Base-by-base conservation (phyloP, 2,888 invertebrate genomes). In the Meliscaeva auricollis region DNA sequence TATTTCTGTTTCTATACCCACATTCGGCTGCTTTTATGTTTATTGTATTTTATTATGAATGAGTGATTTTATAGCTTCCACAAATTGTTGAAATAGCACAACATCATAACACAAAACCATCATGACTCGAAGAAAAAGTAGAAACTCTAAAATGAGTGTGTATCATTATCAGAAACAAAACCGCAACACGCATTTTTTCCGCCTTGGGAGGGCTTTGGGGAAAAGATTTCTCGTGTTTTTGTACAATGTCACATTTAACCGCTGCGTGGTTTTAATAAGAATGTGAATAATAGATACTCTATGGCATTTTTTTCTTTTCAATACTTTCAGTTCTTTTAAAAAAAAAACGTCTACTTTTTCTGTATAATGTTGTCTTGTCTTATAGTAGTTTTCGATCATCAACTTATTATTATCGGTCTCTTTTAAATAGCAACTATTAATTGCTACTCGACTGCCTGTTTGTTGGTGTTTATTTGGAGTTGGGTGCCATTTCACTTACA, bases 31-130 rank as follows among this genome's bases (percentile, higher is more conserved):
- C 38, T 46, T 68, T 62, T 62, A 62, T 32, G 35, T 78, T 75
- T 74, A 46, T 54, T 70, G 48, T 73, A 15, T 56, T 46, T 26
- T 2, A 46, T 50, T 74, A 73, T 48, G 60, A 82, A 69, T 41
- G 81, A 60, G 44, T 72, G 66, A 72, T 66, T 72, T 76, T 70
- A 76, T 68, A 41, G 48, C 41, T 60, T 73, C 69, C 62, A 52
- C 38, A 56, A 32, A 62, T 44, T 38, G 56, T 44, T 44, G 50
- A 54, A 26, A 60, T 46, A 60, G 72, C 68, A 73, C 4, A 32
- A 32, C 35, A 78, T 77, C 69, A 69, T 46, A 32, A 46, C 54
- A 78, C 11, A n/a, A 17, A 15, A 17, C 17, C 8, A 13, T 9
- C 9, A 62, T 30, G 30, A 20, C 30, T 30, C 35, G 26, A 44